phyloP scores from a whole-genome alignment of 1,140 invertebrate species.

The Chironomus striatipennis region DNA sequence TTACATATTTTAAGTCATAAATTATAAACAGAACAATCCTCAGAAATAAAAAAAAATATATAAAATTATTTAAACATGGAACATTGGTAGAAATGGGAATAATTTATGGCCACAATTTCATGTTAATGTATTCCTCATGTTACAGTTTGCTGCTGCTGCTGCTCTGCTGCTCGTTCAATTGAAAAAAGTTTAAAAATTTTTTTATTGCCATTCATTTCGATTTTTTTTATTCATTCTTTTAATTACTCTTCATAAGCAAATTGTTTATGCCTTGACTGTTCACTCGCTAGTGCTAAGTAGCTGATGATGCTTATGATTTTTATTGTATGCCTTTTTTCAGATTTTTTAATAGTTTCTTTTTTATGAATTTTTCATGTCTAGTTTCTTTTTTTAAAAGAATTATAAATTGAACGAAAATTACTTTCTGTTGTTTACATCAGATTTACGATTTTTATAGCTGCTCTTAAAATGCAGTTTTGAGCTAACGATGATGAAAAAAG shows the following conservation, averaged over 20 bases:
- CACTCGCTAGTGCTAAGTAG: neutral
- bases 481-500: too few species aligned
- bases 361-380: too few species aligned
- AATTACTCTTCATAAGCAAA: neutral
- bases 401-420: too few species aligned
- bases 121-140: neutral
- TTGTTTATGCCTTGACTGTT: neutral
- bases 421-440: too few species aligned
- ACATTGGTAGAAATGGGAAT: neutral
- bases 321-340: neutral
- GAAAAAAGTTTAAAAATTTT: neutral
- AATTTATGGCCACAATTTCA: neutral
- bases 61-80: neutral
- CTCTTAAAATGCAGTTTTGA: too few species aligned
- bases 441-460: too few species aligned
- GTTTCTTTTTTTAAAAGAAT: too few species aligned
- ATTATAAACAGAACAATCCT: slow-evolving; percentile 20
- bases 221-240: neutral
- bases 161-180: too few species aligned
- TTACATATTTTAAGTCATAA: slow-evolving; percentile 18
- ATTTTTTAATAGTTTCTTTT: too few species aligned
- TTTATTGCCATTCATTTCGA: slow-evolving; percentile 11
- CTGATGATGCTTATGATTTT: neutral
- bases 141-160: neutral
- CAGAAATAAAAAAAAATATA: neutral